Conservation (phyloP, 2,888 invertebrate genomes). For the Formica aserva region DNA sequence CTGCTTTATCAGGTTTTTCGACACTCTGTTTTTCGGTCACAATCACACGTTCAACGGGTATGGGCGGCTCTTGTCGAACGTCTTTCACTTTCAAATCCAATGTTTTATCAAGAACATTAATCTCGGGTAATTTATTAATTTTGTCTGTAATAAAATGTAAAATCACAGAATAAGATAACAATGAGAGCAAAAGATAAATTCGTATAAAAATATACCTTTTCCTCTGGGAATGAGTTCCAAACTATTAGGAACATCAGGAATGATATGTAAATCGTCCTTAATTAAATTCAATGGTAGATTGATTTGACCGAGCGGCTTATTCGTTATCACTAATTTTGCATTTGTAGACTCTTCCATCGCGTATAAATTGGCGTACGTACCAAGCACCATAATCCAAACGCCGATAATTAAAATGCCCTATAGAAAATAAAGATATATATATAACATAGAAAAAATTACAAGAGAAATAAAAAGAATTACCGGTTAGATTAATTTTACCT, state of each 20-base stretch:
- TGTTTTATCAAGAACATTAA: conserved; percentile 64
- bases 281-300: conserved; percentile 79
- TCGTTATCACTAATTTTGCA: conserved; percentile 77
- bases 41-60: conserved; percentile 83
- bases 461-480: neutral
- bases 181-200: neutral
- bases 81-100: conserved; percentile 67
- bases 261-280: conserved; percentile 74
- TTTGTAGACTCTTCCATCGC: conserved; percentile 89
- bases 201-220: conserved; percentile 69
- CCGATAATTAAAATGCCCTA: conserved; percentile 93
- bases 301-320: conserved; percentile 79
- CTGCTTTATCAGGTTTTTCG: conserved; percentile 66
- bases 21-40: conserved; percentile 79
- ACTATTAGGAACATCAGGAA: conserved; percentile 66
- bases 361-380: conserved; percentile 95
- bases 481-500: conserved; percentile 87
- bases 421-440: conserved; percentile 39
- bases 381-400: conserved; percentile 94
- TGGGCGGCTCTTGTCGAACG: conserved; percentile 83
- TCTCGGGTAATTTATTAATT: conserved; percentile 57
- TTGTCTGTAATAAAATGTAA: conserved; percentile 66
- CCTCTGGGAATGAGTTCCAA: conserved; percentile 65
- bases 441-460: neutral
- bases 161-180: neutral